These are phyloP conservation scores for Leuctra nigra DNA, from an alignment of 2,888 invertebrate species.

Conservation along the genomic window DNA sequence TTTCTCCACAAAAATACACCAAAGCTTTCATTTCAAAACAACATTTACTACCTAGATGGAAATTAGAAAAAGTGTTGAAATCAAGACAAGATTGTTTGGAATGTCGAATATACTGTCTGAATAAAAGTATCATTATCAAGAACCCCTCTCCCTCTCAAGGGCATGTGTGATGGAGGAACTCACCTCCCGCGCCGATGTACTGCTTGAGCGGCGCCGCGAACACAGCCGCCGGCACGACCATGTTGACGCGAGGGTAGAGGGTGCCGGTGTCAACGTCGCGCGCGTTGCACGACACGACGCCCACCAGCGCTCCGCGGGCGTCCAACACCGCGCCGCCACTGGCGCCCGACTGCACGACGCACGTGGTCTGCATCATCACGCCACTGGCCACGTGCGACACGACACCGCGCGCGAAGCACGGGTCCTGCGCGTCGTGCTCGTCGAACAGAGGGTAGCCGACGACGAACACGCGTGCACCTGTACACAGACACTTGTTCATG, in stretches of 20 bases:
- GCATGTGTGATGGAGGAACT: neutral
- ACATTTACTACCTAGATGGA: too few species aligned
- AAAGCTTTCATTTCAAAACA: too few species aligned
- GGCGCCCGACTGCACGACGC: constrained; percentile 55
- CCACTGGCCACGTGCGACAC: constrained; percentile 46
- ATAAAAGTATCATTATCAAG: too few species aligned
- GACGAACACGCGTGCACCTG: too few species aligned
- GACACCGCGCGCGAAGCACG: constrained; percentile 49
- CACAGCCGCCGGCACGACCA: constrained; percentile 50
- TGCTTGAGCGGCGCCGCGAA: constrained; percentile 41
- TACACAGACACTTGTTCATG: too few species aligned
- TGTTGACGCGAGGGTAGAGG: constrained; percentile 52
- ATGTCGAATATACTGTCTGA: too few species aligned
- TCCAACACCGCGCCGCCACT: constrained; percentile 57
- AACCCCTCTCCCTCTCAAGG: too few species aligned
- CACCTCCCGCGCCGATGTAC: constrained; percentile 46
- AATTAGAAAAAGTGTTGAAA: too few species aligned
- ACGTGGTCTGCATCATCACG: constrained; percentile 54
- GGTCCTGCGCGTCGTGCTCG: constrained; percentile 40
- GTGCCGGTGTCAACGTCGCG: constrained; percentile 43
- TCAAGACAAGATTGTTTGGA: too few species aligned
- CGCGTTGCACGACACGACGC: constrained; percentile 53
- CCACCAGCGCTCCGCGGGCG: constrained; percentile 37
- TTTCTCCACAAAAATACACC: too few species aligned
- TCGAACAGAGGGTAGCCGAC: constrained; percentile 55